Base-by-base conservation (phyloP, 2,113 vertebrate species). In the Chinchilla lanigera region DNA sequence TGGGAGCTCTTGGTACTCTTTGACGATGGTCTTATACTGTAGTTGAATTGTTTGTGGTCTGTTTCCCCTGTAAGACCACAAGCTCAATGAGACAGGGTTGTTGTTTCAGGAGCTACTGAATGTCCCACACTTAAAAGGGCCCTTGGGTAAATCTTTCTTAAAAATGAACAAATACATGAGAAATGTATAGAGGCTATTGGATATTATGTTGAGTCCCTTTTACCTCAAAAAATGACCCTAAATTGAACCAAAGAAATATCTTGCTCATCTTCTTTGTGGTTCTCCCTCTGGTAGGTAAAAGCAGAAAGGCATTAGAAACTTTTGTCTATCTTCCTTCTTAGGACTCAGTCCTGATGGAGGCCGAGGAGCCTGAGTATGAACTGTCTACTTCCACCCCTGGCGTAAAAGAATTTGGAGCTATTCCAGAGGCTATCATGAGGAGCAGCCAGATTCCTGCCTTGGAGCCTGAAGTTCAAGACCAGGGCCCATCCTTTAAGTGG, bases 261-360 rank as follows among this genome's bases (percentile, higher is more conserved):
- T 44, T 8, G 6, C 35, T 47, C 65, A 33, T 41, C 4, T 44
- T 78, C 82, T 22, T 9, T 19, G 0, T 5, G 7, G 24, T 44
- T 50, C 58, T 56, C 30, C 28, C 22, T 44, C 54, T 65, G 67
- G 22, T 2, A n/a, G 52, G 26, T n/a, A 33, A 38, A 63, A 44
- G 14, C 3, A 4, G 58, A 50, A 50, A 84, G n/a, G 4, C n/a
- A 11, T 35, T 30, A 4, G 38, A 89, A 69, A 89, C 44, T 9
- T 44, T 82, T 86, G 35, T 95, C 65, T 91, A 47, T 35, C 44
- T 96, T 96, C 8, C 89, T 97, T 77, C 86, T 50, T 81, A 99
- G 98, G 95, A 98, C 97, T 97, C 92, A 50, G 93, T 87, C 94
- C 97, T 98, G 92, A 99, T 99, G 98, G 98, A 98, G 91, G 96